Percentiles rank a stretch among this genome's conserved stretches.
phyloP scores from a whole-genome alignment of 2,113 vertebrate genomes.

The Pavo muticus region DNA sequence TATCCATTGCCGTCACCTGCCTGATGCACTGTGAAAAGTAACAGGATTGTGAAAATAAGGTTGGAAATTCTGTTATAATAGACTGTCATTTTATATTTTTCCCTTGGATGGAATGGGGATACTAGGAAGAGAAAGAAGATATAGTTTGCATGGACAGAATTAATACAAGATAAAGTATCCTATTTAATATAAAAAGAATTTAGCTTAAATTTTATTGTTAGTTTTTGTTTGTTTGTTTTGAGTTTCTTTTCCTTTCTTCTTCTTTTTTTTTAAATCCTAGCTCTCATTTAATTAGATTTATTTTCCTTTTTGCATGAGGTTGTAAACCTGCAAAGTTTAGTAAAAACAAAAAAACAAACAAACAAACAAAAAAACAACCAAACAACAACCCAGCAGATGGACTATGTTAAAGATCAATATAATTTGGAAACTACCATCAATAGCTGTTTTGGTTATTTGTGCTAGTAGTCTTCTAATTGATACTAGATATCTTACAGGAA shows the following conservation, averaged over 20 bases:
- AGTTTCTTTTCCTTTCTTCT: no score
- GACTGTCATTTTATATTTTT: neutral
- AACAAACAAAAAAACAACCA: neutral
- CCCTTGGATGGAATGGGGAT: neutral
- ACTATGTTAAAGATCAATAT: neutral
- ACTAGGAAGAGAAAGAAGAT: neutral
- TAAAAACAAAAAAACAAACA: neutral
- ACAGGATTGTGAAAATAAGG: neutral
- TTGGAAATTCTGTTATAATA: neutral
- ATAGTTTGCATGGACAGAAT: neutral
- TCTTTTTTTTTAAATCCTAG: neutral
- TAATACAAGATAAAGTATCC: neutral
- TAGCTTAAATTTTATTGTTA: neutral
- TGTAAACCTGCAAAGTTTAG: neutral
- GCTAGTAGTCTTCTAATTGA: neutral
- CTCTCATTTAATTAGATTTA: neutral
- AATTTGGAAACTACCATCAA: neutral
- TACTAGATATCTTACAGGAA: neutral
- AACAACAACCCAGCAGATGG: neutral
- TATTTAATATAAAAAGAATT: neutral
- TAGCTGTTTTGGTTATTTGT: fast-evolving
- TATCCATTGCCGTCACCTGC: neutral
- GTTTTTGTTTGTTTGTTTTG: neutral
- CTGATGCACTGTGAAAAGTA: neutral
- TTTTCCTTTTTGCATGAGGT: neutral